Base-by-base conservation (phyloP, 2,797 vertebrate genomes). In the Lepus townsendii region DNA sequence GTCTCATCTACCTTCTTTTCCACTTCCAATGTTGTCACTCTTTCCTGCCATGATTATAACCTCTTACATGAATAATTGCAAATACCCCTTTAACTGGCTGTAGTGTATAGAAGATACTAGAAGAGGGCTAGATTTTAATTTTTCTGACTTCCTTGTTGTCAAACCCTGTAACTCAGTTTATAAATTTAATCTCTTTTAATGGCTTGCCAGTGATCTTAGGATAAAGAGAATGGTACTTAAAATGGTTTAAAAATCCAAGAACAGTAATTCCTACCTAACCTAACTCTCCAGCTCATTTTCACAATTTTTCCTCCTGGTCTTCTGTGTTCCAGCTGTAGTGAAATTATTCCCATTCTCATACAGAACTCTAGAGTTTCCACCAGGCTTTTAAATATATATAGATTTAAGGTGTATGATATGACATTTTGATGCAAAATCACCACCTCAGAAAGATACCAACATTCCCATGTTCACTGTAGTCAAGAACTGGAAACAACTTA, bases 261-360 rank as follows among this genome's bases (percentile, higher is more conserved):
- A 12, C 12, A 10, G 19, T 35, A 69, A 83, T 57, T 68, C 52
- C 8, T 38, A 13, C 10, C 26, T 72, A 54, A 42, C 2, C 5
- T 71, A 14, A 88, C 68, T 85, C 38, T 82, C 27, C 22, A 66
- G 13, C 42, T 42, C 35, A 52, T 77, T 60, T 1, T 4, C 27
- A 26, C 76, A 11, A n/a, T 27, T 7, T 30, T 0, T 16, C 17
- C 5, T n/a, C 13, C 0, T 42, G 6, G 19, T 26, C 68, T 30
- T 63, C 5, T 78, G 20, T 24, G 27, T 35, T 84, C 27, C 5
- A 75, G 32, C 9, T 75, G 11, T 30, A 14, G 26, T 52, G n/a
- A 57, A 80, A 65, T 66, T 52, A 19, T 60, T 42, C 47, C 6
- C 17, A 1, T 69, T 78, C 20, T 19, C 35, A 38, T 20, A 27